Evolutionary conservation across 1,140 invertebrate genomes (phyloP), one percentile per base, ranked within the genome.

Genomic region (Gonioctena quinquepunctata): DNA sequence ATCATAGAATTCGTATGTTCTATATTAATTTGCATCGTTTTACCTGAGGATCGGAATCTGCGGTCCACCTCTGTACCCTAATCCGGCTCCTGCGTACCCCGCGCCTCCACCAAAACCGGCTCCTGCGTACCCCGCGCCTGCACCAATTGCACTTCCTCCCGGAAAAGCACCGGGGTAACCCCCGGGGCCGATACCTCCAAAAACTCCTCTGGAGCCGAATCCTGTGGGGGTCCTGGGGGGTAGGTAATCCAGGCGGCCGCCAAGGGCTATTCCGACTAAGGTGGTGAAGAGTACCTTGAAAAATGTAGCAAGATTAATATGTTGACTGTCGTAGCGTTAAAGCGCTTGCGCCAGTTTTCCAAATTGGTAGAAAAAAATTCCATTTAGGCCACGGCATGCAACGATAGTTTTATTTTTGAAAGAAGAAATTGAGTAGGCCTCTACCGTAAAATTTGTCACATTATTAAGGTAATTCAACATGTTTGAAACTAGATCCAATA

Each of bases 241-340:
- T 11, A 90, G 83, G 76, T 90, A 90, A 69, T 90, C 89, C 68
- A 90, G 80, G 57, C 88, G 86, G 57, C 67, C 74, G 28, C 74
- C 73, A 16, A 73, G 26, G 33, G 71, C 78, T 8, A 75, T 64
- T 27, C 77, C 74, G 7, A 75, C 54, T 13, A 79, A 27, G 13
- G 69, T 69, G 18, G 72, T 66, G 57, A 80, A 66, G 66, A 79
- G 66, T 18, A 79, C 52, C 76, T 78, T 25, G 19, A 54, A 54
- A 54, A 21, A 18, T 54, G 19, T n/a, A n/a, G n/a, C n/a, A n/a
- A n/a, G n/a, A n/a, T n/a, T n/a, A n/a, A n/a, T n/a, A n/a, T n/a
- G n/a, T n/a, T n/a, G n/a, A n/a, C n/a, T n/a, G n/a, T n/a, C n/a
- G n/a, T n/a, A n/a, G n/a, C n/a, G n/a, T n/a, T n/a, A n/a, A n/a